A percentile compares a stretch with the other conserved stretches of the same genome.
These are phyloP conservation scores for Merops nubicus DNA, from an alignment of 2,113 vertebrate genomes.

Conservation along the genomic window DNA sequence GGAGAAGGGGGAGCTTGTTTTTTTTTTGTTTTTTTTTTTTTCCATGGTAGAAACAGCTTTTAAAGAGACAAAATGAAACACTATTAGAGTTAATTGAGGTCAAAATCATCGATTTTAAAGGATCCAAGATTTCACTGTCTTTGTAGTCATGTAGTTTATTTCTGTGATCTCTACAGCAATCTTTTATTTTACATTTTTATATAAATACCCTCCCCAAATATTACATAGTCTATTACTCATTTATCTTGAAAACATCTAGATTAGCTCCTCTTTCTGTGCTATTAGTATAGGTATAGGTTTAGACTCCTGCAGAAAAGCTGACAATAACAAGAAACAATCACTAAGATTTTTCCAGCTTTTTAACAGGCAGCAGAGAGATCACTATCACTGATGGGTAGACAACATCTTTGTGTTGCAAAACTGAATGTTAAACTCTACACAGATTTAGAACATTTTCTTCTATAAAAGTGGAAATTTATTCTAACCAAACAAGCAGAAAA, in stretches of 20 bases:
- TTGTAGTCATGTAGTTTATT: not conserved
- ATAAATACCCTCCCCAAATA: not conserved
- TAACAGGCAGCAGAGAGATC: not conserved
- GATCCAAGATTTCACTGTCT: not conserved
- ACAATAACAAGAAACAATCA: not conserved
- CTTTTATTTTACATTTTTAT: not conserved
- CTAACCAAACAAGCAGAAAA: too few relatives aligned
- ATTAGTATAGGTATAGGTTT: not conserved
- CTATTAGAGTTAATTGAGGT: not conserved
- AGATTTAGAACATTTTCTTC: not conserved
- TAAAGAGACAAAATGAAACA: not conserved
- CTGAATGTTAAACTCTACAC: not conserved
- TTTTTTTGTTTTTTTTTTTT: not conserved
- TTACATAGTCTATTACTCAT: not conserved
- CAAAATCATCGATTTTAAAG: not conserved
- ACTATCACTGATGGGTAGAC: not conserved
- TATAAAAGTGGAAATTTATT: too few relatives aligned
- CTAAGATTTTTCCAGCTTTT: not conserved
- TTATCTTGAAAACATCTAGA: not conserved
- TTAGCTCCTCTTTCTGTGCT: not conserved
- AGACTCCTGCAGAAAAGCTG: not conserved
- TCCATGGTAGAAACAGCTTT: not conserved
- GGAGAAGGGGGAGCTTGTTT: not conserved
- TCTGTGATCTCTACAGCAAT: not conserved
- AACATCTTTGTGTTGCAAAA: not conserved